phyloP scores from a whole-genome alignment of 1,140 invertebrate species.

The Papilio dardanus region DNA sequence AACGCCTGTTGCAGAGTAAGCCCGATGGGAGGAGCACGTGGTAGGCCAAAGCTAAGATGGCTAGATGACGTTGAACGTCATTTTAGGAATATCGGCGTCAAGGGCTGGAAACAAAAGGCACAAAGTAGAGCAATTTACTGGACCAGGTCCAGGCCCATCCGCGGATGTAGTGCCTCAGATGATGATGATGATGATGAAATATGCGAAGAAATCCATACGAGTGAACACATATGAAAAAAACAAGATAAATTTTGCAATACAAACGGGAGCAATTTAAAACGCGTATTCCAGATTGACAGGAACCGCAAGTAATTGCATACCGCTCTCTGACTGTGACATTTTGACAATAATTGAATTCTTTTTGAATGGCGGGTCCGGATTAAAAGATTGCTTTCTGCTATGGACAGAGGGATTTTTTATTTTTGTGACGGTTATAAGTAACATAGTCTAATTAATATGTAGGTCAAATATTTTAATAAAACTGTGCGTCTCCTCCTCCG shows the following conservation, averaged over 20 bases:
- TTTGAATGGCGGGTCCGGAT: constrained; percentile 9
- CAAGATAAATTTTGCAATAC: background rate
- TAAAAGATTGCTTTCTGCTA: constrained; percentile 13
- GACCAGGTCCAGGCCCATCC: too few relatives aligned
- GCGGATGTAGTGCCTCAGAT: too few relatives aligned
- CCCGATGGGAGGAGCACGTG: too few relatives aligned
- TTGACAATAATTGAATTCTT: constrained; percentile 25
- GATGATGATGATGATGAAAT: too few relatives aligned
- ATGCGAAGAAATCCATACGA: background rate
- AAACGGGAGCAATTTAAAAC: constrained; percentile 16
- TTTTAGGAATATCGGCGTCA: too few relatives aligned
- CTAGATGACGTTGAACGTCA: too few relatives aligned
- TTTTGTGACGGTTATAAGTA: background rate
- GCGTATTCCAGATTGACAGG: constrained; percentile 10
- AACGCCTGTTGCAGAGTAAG: too few relatives aligned
- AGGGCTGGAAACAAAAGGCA: too few relatives aligned
- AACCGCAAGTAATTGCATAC: constrained; percentile 24
- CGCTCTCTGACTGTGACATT: constrained; percentile 15
- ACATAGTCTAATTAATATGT: background rate
- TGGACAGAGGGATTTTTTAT: background rate
- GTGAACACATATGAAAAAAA: background rate
- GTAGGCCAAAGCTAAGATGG: too few relatives aligned
- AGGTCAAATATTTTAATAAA: background rate
- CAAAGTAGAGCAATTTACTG: too few relatives aligned
- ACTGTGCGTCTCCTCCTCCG: too few relatives aligned